Evolutionary conservation across 2,113 vertebrate genomes (phyloP).

Genomic region (Eclectus roratus): DNA sequence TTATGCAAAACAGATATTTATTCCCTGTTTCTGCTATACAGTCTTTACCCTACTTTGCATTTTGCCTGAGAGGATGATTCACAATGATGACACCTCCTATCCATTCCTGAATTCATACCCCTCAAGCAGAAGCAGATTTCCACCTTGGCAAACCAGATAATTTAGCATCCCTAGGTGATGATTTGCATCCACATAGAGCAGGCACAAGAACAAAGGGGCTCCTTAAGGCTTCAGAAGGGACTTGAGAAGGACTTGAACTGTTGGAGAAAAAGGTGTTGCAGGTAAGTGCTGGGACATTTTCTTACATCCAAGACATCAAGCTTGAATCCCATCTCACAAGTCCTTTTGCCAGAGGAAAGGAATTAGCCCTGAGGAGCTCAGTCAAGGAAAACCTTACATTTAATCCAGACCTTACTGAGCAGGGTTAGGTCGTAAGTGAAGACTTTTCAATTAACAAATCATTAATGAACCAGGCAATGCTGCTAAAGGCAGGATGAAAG

Average conservation of each 20-base stretch:
- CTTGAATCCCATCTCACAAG: not conserved
- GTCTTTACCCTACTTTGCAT: not conserved
- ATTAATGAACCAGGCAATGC: not conserved
- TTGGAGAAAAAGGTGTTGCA: not conserved
- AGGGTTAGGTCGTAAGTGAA: not conserved
- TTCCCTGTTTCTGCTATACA: not conserved
- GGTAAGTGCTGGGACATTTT: not conserved
- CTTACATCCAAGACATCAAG: not conserved
- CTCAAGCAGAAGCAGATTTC: not conserved
- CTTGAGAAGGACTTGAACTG: not conserved
- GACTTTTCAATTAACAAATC: not conserved
- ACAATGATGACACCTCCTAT: not conserved
- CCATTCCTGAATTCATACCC: not conserved
- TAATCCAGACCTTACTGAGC: not conserved
- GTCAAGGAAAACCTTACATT: not conserved
- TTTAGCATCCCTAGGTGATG: not conserved
- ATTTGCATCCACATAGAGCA: not conserved
- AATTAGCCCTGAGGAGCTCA: not conserved
- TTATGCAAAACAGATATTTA: not conserved
- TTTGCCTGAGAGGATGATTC: conserved; percentile 17
- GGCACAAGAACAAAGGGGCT: not conserved
- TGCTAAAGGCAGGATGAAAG: not conserved
- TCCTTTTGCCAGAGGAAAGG: not conserved
- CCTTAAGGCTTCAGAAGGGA: not conserved
- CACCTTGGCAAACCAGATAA: not conserved